Conservation (phyloP, 2,888 invertebrate species). For the Iphiclides podalirius region DNA sequence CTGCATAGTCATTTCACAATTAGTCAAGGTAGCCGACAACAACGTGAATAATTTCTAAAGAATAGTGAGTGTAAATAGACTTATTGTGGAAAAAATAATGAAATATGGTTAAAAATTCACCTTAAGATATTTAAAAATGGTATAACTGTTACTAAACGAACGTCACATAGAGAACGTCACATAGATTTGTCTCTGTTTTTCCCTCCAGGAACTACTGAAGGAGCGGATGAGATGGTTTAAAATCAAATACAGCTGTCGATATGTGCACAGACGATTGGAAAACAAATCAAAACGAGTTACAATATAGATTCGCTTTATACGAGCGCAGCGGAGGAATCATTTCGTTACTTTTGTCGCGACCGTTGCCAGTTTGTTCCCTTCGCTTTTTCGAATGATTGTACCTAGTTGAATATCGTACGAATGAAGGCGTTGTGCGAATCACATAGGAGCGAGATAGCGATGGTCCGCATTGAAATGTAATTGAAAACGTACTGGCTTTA, state of each 20-base stretch:
- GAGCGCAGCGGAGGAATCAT: constrained; percentile 11
- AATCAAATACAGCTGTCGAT: background rate
- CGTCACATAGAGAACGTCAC: too few relatives aligned
- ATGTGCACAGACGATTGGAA: constrained; percentile 2
- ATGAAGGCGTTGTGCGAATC: too few relatives aligned
- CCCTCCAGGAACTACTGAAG: background rate
- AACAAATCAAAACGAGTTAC: constrained; percentile 8
- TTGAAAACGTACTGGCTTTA: too few relatives aligned
- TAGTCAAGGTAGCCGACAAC: too few relatives aligned
- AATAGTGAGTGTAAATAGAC: too few relatives aligned
- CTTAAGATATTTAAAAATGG: too few relatives aligned
- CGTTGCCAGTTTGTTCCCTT: constrained; percentile 1
- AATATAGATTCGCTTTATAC: constrained; percentile 12
- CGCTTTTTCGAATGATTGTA: constrained; percentile 3
- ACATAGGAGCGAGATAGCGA: too few relatives aligned
- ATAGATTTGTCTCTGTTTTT: background rate
- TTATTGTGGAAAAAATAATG: background rate
- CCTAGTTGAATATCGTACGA: background rate
- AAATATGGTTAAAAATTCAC: too few relatives aligned
- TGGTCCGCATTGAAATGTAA: too few relatives aligned
- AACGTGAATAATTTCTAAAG: too few relatives aligned
- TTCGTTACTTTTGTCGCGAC: constrained; percentile 3
- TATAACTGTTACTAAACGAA: too few relatives aligned
- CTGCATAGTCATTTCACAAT: too few relatives aligned
- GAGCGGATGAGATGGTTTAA: constrained; percentile 6